phyloP scores from a whole-genome alignment of 2,113 vertebrate species.

The Pseudopipra pipra region DNA sequence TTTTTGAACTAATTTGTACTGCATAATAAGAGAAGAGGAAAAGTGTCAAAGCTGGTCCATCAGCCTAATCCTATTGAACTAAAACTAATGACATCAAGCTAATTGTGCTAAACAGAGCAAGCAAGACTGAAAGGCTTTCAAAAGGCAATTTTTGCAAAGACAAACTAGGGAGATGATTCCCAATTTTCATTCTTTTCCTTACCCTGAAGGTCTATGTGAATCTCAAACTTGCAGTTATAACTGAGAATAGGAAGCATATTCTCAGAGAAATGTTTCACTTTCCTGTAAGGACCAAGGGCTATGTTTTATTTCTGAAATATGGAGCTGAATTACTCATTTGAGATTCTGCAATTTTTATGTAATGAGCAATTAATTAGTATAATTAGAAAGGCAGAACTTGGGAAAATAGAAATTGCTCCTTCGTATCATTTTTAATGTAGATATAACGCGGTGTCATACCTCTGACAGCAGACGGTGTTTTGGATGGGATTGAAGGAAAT shows the following conservation, averaged over 20 bases:
- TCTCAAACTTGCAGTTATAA: not conserved
- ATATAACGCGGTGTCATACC: not conserved
- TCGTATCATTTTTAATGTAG: not conserved
- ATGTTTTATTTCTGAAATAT: not conserved
- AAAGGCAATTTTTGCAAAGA: not conserved
- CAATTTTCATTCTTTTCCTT: not conserved
- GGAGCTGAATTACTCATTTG: not conserved
- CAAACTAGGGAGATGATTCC: not conserved
- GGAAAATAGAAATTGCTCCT: not conserved
- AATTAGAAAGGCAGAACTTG: not conserved
- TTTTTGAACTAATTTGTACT: not conserved
- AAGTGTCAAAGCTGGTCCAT: not conserved
- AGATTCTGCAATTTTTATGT: not conserved
- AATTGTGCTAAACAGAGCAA: not conserved
- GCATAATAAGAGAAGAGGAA: rapidly evolving
- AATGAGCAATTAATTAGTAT: not conserved
- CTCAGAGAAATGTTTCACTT: not conserved
- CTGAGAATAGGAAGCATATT: not conserved
- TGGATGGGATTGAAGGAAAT: not conserved
- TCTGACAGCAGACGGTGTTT: not conserved
- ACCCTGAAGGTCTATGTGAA: not conserved
- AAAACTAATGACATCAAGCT: not conserved
- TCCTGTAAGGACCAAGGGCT: rapidly evolving
- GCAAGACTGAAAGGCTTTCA: not conserved
- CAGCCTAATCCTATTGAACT: not conserved